Evolutionary conservation across 2,888 invertebrate genomes (phyloP).

Genomic region (Poecilus cupreus): DNA sequence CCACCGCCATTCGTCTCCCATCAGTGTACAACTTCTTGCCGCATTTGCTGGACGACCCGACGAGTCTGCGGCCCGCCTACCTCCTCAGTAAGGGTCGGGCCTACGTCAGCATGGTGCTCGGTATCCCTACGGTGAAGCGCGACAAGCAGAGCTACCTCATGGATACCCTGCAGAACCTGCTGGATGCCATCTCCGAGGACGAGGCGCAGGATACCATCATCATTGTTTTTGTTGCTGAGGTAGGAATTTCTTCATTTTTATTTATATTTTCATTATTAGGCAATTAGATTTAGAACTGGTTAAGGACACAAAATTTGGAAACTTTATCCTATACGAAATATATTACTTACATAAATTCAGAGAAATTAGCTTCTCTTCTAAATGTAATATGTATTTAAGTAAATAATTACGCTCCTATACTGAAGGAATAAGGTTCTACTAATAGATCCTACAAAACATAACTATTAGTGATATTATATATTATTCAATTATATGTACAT

Average conservation of each 20-base stretch:
- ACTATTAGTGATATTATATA: too few relatives aligned
- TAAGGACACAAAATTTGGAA: too few relatives aligned
- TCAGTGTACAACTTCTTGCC: conserved; percentile 91
- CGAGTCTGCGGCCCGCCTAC: conserved; percentile 86
- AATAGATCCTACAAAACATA: too few relatives aligned
- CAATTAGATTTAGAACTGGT: too few relatives aligned
- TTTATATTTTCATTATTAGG: too few relatives aligned
- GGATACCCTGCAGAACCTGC: conserved; percentile 88
- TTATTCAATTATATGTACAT: too few relatives aligned
- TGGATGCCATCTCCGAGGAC: conserved; percentile 84
- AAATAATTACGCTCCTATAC: too few relatives aligned
- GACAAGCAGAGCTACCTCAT: conserved; percentile 91
- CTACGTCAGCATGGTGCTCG: conserved; percentile 89
- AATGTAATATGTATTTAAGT: too few relatives aligned
- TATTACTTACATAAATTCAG: too few relatives aligned
- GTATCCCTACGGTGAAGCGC: conserved; percentile 92
- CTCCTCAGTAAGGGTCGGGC: conserved; percentile 83
- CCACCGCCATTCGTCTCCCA: conserved; percentile 79
- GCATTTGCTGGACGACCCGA: conserved; percentile 86
- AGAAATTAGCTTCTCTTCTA: too few relatives aligned
- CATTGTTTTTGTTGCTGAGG: conserved; percentile 91
- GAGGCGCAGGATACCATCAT: conserved; percentile 88
- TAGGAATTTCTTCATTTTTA: conserved; percentile 62
- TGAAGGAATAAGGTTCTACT: too few relatives aligned
- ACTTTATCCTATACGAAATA: too few relatives aligned